Evolutionary conservation across 2,113 vertebrate species (phyloP).

Genomic region (Plectropomus leopardus): DNA sequence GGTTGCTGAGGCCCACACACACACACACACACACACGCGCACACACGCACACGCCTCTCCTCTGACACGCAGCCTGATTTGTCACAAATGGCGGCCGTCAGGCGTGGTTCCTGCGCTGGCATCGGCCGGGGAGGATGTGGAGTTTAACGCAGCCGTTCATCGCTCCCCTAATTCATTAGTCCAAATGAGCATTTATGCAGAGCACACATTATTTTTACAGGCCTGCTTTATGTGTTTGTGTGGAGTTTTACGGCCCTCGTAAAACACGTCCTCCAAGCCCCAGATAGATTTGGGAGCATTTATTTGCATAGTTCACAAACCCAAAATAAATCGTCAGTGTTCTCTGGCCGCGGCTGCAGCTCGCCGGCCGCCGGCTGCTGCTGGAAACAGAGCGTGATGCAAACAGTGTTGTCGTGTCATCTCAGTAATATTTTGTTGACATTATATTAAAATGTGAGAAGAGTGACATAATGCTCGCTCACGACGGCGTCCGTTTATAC

Average conservation of each 20-base stretch:
- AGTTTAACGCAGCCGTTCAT: conserved; percentile 71
- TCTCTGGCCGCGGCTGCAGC: conserved; percentile 54
- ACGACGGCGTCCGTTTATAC: not conserved
- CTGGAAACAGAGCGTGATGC: not conserved
- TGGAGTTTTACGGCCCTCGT: conserved; percentile 83
- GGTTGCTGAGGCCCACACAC: conserved; percentile 3
- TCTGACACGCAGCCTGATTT: conserved; percentile 4
- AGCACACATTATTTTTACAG: conserved; percentile 83
- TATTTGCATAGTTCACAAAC: conserved; percentile 84
- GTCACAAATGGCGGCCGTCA: conserved; percentile 34
- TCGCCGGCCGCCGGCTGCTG: conserved; percentile 3
- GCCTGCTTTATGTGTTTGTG: conserved; percentile 84
- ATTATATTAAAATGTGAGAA: conserved; percentile 21
- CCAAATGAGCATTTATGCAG: conserved; percentile 84
- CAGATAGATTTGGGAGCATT: conserved; percentile 82
- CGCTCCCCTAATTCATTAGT: conserved; percentile 84
- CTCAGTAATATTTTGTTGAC: conserved; percentile 45
- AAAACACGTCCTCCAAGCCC: conserved; percentile 84
- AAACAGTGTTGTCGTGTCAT: conserved; percentile 48
- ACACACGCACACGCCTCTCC: not conserved
- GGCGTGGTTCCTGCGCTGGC: conserved; percentile 41
- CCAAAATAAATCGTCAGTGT: conserved; percentile 77
- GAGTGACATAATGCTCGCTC: conserved; percentile 17
- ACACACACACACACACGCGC: conserved; percentile 1
- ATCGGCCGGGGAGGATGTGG: conserved; percentile 69